phyloP scores from a whole-genome alignment of 2,797 vertebrate genomes.

The Sebastolobus alascanus region DNA sequence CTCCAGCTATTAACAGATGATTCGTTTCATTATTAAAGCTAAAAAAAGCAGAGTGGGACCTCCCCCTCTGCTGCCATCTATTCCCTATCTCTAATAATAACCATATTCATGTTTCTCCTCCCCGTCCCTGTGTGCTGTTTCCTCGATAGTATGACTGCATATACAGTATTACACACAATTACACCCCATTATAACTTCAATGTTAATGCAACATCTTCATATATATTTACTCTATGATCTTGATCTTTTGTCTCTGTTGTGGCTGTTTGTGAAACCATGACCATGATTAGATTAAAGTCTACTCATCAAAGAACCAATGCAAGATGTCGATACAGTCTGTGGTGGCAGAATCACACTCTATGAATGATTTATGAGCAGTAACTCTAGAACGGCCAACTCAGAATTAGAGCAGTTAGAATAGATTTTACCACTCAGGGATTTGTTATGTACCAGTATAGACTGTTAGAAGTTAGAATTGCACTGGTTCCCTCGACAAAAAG shows the following conservation, averaged over 20 bases:
- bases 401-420: constrained; percentile 33
- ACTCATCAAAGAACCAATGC: constrained; percentile 14
- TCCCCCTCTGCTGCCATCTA: constrained; percentile 3
- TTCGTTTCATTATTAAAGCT: constrained; percentile 36
- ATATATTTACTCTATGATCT: not conserved
- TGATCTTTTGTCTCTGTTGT: constrained; percentile 7
- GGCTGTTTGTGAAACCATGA: constrained; percentile 7
- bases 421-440: constrained; percentile 4
- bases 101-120: not conserved
- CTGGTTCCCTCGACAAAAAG: no score
- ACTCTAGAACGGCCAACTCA: constrained; percentile 18
- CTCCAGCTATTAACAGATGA: constrained; percentile 21
- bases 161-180: not conserved
- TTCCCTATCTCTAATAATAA: constrained; percentile 28
- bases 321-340: constrained; percentile 34
- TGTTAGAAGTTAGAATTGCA: no score
- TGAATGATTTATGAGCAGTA: constrained; percentile 64
- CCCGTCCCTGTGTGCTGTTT: not conserved
- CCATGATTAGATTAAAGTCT: constrained; percentile 10
- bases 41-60: constrained; percentile 4
- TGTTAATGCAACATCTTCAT: not conserved
- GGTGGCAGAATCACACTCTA: constrained; percentile 38
- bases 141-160: not conserved
- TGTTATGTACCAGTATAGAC: not conserved
- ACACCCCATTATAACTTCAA: not conserved